Evolutionary conservation across 1,140 invertebrate genomes (phyloP), one percentile per base, ranked within the genome.

Genomic region (Bombus pascuorum): DNA sequence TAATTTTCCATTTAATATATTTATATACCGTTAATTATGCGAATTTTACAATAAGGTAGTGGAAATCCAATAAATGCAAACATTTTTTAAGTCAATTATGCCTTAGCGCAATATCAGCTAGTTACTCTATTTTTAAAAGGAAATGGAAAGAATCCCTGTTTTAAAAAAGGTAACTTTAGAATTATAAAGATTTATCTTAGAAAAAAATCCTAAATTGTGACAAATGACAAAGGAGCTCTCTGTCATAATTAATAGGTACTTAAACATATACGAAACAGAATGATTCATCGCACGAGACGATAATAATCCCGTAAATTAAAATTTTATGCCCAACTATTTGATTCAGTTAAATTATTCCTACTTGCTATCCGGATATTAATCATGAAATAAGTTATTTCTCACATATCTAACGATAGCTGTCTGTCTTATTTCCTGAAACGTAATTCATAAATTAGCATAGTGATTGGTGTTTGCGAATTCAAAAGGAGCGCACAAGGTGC

Each of bases 371-470:
- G 44, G 42, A 32, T 32, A 59, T 65, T n/a, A 8, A 10, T 6
- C 12, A 25, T 9, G 34, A 22, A 76, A 83, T 76, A 42, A 66
- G 32, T 76, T 65, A n/a, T 18, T n/a, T 8, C 9, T 32, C 34
- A 32, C 25, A n/a, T 62, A 15, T 37, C 39, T 59, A 37, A 22
- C 22, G 32, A 42, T 13, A 65, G 12, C 34, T 32, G 42, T 12
- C 65, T 76, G 42, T 12, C 65, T 76, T 42, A 10, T 71, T 34
- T 71, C 65, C 47, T 25, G 42, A 72, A 76, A 62, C 39, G 62
- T 34, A 42, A 8, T 79, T 84, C 68, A 37, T 59, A 25, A 79
- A 79, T 79, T 79, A 72, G 34, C 53, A 32, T 42, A 39, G n/a
- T 32, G n/a, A 79, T 72, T 53, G 39, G 66, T 39, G 34, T 44